Evolutionary conservation across 2,888 invertebrate genomes (phyloP).

Genomic region (Oscheius sp.): DNA sequence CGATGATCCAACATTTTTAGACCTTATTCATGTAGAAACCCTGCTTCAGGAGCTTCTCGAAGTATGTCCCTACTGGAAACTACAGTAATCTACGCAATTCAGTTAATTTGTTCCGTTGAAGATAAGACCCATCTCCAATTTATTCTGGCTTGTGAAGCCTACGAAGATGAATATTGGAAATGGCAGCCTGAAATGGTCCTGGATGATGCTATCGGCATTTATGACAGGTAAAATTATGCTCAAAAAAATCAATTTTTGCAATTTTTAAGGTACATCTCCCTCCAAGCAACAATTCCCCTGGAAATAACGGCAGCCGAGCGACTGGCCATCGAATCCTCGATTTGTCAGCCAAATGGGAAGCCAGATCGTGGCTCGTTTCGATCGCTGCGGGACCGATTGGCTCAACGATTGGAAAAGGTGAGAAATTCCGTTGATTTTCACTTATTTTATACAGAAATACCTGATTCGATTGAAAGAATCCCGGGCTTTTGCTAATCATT

Average conservation of each 20-base stretch:
- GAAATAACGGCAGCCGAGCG: slow-evolving; percentile 6
- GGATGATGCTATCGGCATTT: slow-evolving; percentile 23
- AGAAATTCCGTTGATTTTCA: neutral
- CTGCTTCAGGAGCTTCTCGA: slow-evolving; percentile 20
- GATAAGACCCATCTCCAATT: slow-evolving; percentile 16
- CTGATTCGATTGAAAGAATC: slow-evolving; percentile 1
- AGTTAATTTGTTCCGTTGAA: neutral
- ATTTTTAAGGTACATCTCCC: slow-evolving; percentile 21
- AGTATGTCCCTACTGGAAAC: neutral
- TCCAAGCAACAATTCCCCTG: slow-evolving; percentile 13
- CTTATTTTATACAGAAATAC: slow-evolving; percentile 5
- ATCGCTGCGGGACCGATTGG: neutral
- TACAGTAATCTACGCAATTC: neutral
- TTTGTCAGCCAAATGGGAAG: slow-evolving; percentile 13
- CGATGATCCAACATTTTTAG: neutral
- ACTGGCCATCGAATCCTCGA: slow-evolving; percentile 11
- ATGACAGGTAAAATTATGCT: slow-evolving; percentile 15
- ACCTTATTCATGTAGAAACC: slow-evolving; percentile 13
- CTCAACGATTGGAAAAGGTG: slow-evolving; percentile 5
- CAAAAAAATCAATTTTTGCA: neutral
- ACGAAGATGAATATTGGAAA: slow-evolving; percentile 23
- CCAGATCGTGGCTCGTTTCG: slow-evolving; percentile 2
- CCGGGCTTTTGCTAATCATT: neutral
- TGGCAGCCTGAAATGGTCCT: slow-evolving; percentile 1
- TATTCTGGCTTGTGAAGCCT: slow-evolving; percentile 22